Percentiles rank a stretch among this genome's conserved stretches.
These are phyloP conservation scores for Chanos chanos DNA, from an alignment of 2,797 vertebrate species.

Conservation along the genomic window DNA sequence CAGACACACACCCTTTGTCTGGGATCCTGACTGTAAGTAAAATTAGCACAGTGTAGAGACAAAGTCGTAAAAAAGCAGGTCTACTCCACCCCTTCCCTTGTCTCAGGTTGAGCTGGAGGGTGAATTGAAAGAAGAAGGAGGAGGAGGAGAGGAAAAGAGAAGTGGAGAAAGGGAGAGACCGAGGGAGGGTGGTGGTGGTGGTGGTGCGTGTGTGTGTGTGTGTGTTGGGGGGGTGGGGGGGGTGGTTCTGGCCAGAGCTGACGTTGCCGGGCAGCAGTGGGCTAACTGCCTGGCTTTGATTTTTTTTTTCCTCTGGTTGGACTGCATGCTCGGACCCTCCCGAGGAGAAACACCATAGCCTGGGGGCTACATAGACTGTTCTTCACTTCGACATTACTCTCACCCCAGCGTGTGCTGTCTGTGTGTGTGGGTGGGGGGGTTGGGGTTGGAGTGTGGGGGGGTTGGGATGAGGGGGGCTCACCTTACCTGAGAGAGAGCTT, in stretches of 20 bases:
- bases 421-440: conserved; percentile 5
- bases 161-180: neutral
- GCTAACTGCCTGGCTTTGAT: neutral
- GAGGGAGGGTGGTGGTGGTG: neutral
- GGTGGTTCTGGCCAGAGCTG: too few species aligned
- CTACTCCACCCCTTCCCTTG: conserved; percentile 16
- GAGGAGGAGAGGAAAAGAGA: conserved; percentile 18
- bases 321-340: conserved; percentile 29
- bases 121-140: neutral
- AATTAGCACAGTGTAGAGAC: conserved; percentile 40
- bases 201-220: too few species aligned
- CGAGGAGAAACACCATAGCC: conserved; percentile 51
- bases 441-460: neutral
- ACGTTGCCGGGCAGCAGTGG: too few species aligned
- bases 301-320: neutral
- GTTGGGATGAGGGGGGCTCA: neutral
- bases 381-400: conserved; percentile 29
- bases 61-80: conserved; percentile 24
- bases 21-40: conserved; percentile 37
- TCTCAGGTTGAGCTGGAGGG: conserved; percentile 22
- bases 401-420: conserved; percentile 12
- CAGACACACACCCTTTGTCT: neutral
- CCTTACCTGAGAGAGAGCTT: too few species aligned
- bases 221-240: too few species aligned
- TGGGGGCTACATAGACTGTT: conserved; percentile 54